Base-by-base conservation (phyloP, 2,797 vertebrate species). In the Scleropages formosus region DNA sequence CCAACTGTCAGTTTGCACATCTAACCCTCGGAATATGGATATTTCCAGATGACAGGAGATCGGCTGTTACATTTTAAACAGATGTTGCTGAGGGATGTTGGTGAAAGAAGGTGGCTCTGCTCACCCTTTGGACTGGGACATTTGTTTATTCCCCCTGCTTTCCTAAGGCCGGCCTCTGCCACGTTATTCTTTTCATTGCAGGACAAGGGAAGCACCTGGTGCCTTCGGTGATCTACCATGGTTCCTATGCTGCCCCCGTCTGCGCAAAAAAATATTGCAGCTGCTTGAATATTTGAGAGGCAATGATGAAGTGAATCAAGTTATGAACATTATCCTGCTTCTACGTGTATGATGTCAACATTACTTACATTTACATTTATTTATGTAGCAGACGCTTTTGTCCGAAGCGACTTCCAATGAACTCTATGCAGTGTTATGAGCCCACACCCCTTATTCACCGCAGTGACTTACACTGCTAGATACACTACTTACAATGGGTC, bases 211-310 rank as follows among this genome's bases (percentile, higher is more conserved):
- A 78, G 70, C 47, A n/a, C 15, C 72, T 56, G 2, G 8, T n/a
- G n/a, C 4, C 11, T 31, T 59, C 67, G 4, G 49, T 49, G 65
- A 49, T 63, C 79, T 49, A 71, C 76, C 80, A 68, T 79, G 87
- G 78, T 86, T 85, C 81, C 85, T 87, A 90, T 86, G 88, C 83
- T 89, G 88, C 86, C 89, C 85, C 86, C 89, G 81, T 84, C 85
- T 89, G 87, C 85, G 82, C 76, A 79, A 75, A 80, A 77, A 76
- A 74, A 77, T 76, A 74, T 80, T 87, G 75, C 82, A 75, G 59
- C 27, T 20, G 46, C 51, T 44, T 24, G 24, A 9, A 6, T 16
- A 20, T 59, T 56, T 51, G 11, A 53, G 15, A 2, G 22, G 9
- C 31, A n/a, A n/a, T n/a, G 6, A 31, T 39, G 31, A 39, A 2